Evolutionary conservation across 2,113 vertebrate genomes (phyloP).

Genomic region (Oncorhynchus clarkii): DNA sequence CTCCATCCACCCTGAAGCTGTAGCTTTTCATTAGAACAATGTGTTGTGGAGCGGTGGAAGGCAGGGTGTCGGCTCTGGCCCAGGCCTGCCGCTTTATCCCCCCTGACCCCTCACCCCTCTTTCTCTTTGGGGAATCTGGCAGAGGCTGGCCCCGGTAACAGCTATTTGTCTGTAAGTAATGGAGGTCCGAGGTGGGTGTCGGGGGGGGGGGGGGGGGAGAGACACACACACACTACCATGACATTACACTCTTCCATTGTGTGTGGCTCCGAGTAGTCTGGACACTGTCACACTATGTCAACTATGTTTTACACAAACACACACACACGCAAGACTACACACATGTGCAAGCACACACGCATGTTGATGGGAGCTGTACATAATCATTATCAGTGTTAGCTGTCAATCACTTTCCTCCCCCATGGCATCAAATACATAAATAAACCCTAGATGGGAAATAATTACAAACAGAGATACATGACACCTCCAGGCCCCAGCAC

Average conservation of each 20-base stretch:
- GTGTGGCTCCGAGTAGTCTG: slow-evolving; percentile 24
- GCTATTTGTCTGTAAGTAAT: slow-evolving; percentile 68
- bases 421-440: too few relatives aligned
- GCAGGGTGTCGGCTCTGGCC: slow-evolving; percentile 25
- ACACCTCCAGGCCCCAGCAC: too few relatives aligned
- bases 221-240: slow-evolving; percentile 44
- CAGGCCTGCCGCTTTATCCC: slow-evolving; percentile 52
- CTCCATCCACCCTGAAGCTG: slow-evolving; percentile 3
- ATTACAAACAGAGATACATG: too few relatives aligned
- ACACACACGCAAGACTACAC: slow-evolving; percentile 27
- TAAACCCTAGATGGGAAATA: too few relatives aligned
- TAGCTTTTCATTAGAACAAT: background rate
- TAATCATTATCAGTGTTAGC: too few relatives aligned
- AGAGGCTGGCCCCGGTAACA: slow-evolving; percentile 10
- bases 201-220: slow-evolving; percentile 20
- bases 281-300: slow-evolving; percentile 8
- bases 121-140: background rate
- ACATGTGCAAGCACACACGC: background rate
- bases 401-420: too few relatives aligned
- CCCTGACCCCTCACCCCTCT: slow-evolving; percentile 8
- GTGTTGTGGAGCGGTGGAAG: background rate
- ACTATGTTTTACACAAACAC: background rate
- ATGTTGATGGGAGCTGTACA: background rate
- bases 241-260: slow-evolving; percentile 43
- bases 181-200: slow-evolving; percentile 53